phyloP scores from a whole-genome alignment of 2,797 vertebrate species.

The Halcyon smyrnensis region DNA sequence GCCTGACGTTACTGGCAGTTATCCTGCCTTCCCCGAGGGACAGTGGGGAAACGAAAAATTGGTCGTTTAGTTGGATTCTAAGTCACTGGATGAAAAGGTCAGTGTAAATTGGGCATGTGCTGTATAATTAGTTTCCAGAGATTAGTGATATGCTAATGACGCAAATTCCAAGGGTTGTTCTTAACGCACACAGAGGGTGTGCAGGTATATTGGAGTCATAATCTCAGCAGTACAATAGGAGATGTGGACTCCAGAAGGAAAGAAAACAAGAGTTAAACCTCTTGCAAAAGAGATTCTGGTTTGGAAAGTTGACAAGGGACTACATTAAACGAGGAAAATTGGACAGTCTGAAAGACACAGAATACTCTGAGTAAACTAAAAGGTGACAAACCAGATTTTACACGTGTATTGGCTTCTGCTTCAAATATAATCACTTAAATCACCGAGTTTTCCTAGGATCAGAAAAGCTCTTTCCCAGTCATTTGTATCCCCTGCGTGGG shows the following conservation, averaged over 20 bases:
- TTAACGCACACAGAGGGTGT: background rate
- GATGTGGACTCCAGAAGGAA: background rate
- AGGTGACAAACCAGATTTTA: background rate
- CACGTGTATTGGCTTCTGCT: background rate
- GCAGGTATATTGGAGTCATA: background rate
- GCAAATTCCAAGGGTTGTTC: background rate
- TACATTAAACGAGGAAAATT: background rate
- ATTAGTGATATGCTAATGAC: background rate
- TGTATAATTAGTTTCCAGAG: background rate
- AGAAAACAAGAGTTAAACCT: background rate
- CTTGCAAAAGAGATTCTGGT: background rate
- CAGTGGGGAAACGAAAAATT: background rate
- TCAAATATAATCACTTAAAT: background rate
- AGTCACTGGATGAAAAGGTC: background rate
- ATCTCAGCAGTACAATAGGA: background rate
- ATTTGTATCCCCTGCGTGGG: background rate
- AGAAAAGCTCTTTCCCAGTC: background rate
- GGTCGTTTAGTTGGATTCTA: background rate
- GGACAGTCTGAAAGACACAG: background rate
- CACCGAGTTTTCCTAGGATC: background rate
- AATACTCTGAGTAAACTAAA: background rate
- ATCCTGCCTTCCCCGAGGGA: background rate
- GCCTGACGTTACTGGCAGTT: background rate
- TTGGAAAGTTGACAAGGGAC: background rate
- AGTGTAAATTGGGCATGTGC: background rate